phyloP scores from a whole-genome alignment of 1,140 invertebrate species.

The Glossosoma conforme region DNA sequence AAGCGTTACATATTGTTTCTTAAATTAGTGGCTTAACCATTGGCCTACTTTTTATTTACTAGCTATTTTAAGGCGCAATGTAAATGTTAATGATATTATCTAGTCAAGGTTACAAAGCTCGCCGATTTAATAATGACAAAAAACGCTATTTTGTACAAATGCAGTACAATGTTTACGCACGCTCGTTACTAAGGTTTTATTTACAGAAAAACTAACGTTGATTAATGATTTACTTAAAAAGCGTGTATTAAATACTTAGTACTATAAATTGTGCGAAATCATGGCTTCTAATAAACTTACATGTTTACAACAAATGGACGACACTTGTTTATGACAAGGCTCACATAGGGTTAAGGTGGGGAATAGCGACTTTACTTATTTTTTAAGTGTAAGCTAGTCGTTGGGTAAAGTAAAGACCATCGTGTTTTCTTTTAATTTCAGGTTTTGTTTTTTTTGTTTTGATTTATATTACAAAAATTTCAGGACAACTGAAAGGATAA shows the following conservation, averaged over 20 bases:
- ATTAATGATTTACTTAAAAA: constrained; percentile 11
- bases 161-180: no score
- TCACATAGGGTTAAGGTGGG: no score
- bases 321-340: background rate
- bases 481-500: no score
- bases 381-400: no score
- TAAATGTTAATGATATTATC: constrained; percentile 24
- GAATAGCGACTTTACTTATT: no score
- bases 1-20: constrained; percentile 5
- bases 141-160: constrained; percentile 6
- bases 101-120: constrained; percentile 24
- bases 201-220: constrained; percentile 10
- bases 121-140: constrained; percentile 19
- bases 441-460: no score
- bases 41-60: constrained; percentile 2
- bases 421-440: no score
- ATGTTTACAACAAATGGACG: constrained; percentile 18
- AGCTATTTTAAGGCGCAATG: constrained; percentile 28
- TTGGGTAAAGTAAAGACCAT: no score
- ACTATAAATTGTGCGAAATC: constrained; percentile 27
- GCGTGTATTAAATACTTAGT: constrained; percentile 16
- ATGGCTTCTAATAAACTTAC: constrained; percentile 26
- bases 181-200: constrained; percentile 4
- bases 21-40: background rate
- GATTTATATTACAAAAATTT: no score